phyloP scores from a whole-genome alignment of 2,797 vertebrate species.

The Micromesistius poutassou region DNA sequence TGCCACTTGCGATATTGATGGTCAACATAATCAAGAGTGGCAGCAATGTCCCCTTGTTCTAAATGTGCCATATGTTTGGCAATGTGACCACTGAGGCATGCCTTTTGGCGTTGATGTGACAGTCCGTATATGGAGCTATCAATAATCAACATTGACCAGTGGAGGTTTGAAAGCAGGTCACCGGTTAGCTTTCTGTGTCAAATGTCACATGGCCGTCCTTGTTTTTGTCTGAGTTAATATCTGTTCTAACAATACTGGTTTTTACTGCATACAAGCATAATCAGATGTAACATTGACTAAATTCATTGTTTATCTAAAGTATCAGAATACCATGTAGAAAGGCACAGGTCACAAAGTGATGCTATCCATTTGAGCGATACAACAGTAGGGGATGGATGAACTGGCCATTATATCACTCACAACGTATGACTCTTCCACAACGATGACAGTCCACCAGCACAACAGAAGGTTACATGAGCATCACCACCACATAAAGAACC shows the following conservation, averaged over 20 bases:
- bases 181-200: constrained; percentile 34
- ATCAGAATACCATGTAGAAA: constrained; percentile 9
- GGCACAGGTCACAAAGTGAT: constrained; percentile 3
- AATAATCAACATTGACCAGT: constrained; percentile 68
- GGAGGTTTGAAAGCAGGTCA: constrained; percentile 65
- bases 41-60: not conserved
- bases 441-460: constrained; percentile 7
- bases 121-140: constrained; percentile 57
- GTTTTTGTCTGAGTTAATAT: constrained; percentile 5
- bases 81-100: constrained; percentile 2
- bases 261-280: constrained; percentile 7
- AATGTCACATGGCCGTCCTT: constrained; percentile 17
- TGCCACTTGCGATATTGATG: not conserved
- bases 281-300: not conserved
- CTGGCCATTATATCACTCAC: constrained; percentile 32
- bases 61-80: not conserved
- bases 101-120: constrained; percentile 35
- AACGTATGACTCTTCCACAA: not conserved
- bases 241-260: constrained; percentile 7
- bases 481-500: not conserved
- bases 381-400: constrained; percentile 25
- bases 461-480: constrained; percentile 10
- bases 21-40: not conserved
- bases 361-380: constrained; percentile 42
- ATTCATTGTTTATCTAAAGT: not conserved